Evolutionary conservation across 2,113 vertebrate genomes (phyloP).

Genomic region (Rhinichthys klamathensis): DNA sequence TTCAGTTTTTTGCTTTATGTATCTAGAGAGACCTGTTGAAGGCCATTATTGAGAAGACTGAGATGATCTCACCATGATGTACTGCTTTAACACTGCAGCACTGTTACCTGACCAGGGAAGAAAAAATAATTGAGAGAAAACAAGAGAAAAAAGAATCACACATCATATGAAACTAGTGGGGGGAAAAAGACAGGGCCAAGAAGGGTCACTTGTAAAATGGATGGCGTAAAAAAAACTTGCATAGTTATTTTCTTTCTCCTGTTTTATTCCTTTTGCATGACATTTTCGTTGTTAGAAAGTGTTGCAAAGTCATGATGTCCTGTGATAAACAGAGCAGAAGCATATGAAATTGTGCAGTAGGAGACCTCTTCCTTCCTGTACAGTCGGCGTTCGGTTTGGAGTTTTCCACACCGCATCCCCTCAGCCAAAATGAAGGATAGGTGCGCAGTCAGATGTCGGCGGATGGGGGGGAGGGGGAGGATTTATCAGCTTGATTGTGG

Average conservation of each 20-base stretch:
- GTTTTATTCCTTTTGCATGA: background rate
- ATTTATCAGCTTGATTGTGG: constrained; percentile 51
- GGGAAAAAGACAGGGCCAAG: constrained; percentile 18
- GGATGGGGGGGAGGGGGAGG: background rate
- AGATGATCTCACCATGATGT: background rate
- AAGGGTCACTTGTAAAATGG: constrained; percentile 32
- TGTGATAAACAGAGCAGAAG: constrained; percentile 33
- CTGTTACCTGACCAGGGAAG: background rate
- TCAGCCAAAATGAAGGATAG: constrained; percentile 25
- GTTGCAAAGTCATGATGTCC: constrained; percentile 23
- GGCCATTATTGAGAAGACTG: background rate
- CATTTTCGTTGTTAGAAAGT: background rate
- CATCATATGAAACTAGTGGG: background rate
- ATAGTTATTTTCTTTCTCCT: background rate
- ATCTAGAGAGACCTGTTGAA: background rate
- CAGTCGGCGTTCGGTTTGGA: background rate
- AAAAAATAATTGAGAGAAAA: background rate
- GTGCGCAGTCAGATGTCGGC: constrained; percentile 10
- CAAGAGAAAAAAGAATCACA: background rate
- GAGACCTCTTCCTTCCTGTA: background rate
- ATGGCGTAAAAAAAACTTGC: too few relatives aligned
- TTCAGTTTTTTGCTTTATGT: background rate
- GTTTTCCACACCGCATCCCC: background rate
- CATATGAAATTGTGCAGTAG: constrained; percentile 6
- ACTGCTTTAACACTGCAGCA: constrained; percentile 7